Evolutionary conservation across 2,888 invertebrate genomes (phyloP).

Genomic region (Eutolmus rufibarbis): DNA sequence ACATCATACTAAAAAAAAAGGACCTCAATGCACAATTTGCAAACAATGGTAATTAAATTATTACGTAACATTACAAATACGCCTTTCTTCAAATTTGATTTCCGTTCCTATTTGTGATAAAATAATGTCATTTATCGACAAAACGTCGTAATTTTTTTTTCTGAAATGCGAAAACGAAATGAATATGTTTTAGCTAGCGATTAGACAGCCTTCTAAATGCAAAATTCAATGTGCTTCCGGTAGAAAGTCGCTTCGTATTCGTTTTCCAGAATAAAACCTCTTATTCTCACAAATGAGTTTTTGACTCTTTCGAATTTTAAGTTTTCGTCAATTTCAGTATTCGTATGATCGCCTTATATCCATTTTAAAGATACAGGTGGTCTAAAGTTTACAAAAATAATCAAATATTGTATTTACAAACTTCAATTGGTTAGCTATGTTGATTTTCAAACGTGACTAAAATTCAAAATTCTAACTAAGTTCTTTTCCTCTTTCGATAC

Average conservation of each 20-base stretch:
- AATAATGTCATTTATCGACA: not conserved
- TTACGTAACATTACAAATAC: not conserved
- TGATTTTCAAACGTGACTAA: not conserved
- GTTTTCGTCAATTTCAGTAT: not conserved
- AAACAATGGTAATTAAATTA: not conserved
- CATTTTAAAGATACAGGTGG: not conserved
- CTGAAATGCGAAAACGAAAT: not conserved
- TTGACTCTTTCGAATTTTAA: not conserved
- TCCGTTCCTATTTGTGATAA: not conserved
- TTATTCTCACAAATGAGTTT: not conserved
- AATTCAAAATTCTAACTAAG: conserved; percentile 30
- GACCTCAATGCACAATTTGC: not conserved
- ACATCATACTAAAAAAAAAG: not conserved
- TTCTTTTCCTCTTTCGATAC: not conserved
- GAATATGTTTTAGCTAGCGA: not conserved
- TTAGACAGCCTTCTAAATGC: not conserved
- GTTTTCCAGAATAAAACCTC: not conserved
- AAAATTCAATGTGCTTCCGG: not conserved
- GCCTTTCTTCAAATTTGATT: not conserved
- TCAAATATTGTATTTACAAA: not conserved
- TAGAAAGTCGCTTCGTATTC: not conserved
- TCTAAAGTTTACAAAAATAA: conserved; percentile 11
- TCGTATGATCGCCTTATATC: not conserved
- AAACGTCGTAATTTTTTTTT: not conserved
- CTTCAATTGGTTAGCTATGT: conserved; percentile 3